Conservation (phyloP, 2,888 invertebrate genomes). For the Cosmia pyralina region DNA sequence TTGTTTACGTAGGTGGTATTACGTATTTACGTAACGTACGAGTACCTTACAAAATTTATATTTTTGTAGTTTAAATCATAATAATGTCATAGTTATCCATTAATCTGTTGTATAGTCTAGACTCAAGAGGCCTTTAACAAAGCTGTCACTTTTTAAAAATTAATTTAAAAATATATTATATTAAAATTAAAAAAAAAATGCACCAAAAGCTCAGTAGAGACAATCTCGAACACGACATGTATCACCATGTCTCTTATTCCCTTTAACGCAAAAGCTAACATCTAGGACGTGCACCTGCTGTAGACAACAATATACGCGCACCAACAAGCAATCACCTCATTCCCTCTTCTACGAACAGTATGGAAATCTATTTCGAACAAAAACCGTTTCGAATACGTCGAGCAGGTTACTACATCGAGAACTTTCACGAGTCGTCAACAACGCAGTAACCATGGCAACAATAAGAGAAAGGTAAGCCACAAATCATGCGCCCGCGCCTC, state of each 20-base stretch:
- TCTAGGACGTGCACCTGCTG: neutral
- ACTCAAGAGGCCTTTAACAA: neutral
- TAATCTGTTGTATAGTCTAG: neutral
- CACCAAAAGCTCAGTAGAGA: too few species aligned
- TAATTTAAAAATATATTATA: too few species aligned
- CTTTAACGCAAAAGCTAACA: neutral
- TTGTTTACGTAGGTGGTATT: constrained; percentile 14
- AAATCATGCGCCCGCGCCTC: constrained; percentile 56
- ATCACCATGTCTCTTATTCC: neutral
- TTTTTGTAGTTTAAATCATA: neutral
- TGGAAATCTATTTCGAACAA: constrained; percentile 52
- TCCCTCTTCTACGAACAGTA: constrained; percentile 41
- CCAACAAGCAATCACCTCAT: constrained; percentile 17
- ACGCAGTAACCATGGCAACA: constrained; percentile 55
- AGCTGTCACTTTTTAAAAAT: too few species aligned
- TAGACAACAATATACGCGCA: constrained; percentile 1
- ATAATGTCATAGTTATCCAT: neutral
- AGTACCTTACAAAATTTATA: neutral
- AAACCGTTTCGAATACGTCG: constrained; percentile 41
- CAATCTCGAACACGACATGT: neutral
- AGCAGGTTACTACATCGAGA: constrained; percentile 50
- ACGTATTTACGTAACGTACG: neutral
- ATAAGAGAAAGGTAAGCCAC: constrained; percentile 65
- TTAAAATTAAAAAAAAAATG: too few species aligned
- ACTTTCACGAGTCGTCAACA: constrained; percentile 61